Conservation (phyloP, 92 coral and sea anemone species). For the Phenganax subtilis region DNA sequence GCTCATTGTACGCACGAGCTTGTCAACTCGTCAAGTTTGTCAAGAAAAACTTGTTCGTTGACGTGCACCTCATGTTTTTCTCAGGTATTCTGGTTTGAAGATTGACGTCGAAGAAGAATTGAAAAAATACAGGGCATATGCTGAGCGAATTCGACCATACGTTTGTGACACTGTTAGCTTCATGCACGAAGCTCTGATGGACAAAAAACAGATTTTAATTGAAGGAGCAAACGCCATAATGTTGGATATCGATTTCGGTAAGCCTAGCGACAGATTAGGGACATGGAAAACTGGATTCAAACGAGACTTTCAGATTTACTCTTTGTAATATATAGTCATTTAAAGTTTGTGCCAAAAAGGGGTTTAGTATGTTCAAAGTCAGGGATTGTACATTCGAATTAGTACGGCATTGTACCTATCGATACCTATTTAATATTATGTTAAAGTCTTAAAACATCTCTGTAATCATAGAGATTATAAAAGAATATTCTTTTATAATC, state of each 20-base stretch:
- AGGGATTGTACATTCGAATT: too few species aligned
- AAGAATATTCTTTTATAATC: too few species aligned
- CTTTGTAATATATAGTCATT: not conserved
- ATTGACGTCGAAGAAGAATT: slow-evolving; percentile 75
- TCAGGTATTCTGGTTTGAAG: slow-evolving; percentile 71
- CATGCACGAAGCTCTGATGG: slow-evolving; percentile 79
- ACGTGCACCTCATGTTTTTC: not conserved
- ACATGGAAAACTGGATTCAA: not conserved
- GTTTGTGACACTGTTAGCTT: slow-evolving; percentile 88
- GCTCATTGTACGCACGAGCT: too few species aligned
- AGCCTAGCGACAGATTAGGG: slow-evolving; percentile 19
- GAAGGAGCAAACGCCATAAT: slow-evolving; percentile 97
- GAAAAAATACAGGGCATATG: slow-evolving; percentile 80
- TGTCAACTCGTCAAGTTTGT: too few species aligned
- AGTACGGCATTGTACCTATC: too few species aligned
- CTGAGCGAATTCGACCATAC: slow-evolving; percentile 81
- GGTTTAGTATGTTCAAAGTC: too few species aligned
- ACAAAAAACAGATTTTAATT: slow-evolving; percentile 57
- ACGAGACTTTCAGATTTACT: not conserved
- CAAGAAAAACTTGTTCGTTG: not conserved
- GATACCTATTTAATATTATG: too few species aligned
- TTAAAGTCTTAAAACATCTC: too few species aligned
- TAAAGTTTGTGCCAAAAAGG: not conserved
- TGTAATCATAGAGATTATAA: too few species aligned
- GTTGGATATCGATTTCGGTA: slow-evolving; percentile 98